Base-by-base conservation (phyloP, 2,888 invertebrate species). In the Melieria crassipennis region DNA sequence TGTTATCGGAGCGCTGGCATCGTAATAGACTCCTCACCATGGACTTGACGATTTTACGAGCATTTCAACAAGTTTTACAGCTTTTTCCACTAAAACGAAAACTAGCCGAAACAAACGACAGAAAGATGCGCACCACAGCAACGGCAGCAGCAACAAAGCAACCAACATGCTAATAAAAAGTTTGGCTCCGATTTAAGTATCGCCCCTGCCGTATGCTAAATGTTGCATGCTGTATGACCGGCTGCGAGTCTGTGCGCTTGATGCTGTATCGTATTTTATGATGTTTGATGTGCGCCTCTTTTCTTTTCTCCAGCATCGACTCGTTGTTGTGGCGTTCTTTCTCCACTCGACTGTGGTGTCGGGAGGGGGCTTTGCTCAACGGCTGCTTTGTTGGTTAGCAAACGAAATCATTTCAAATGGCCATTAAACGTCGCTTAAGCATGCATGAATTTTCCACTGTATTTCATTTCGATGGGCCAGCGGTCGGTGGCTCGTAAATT, bases 381-480 rank as follows among this genome's bases (percentile, higher is more conserved):
- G 30, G 58, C 64, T 50, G 46, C 69, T 56, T 69, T 69, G 69
- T 63, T 69, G 56, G 42, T n/a, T 42, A 56, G 69, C 63, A 77
- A 79, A 78, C 79, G 80, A 82, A 82, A 83, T 82, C 82, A 80
- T 79, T 77, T 75, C 78, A 82, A 83, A 82, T 83, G 84, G 81
- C 83, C 80, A 84, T 83, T 82, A 83, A 83, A 82, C 76, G 80
- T 76, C 79, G 71, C 73, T 79, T 80, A 82, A 83, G 80, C 79
- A 80, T 80, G 72, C 79, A 79, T 78, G 79, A 79, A 81, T 81
- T 80, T 81, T 81, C 80, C 82, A 81, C 80, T 77, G 80, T 81
- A 70, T 67, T 67, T 63, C 63, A 43, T 60, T 67, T 60, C 60
- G 61, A 67, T 61, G 52, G 58, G 67, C 60, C 30, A 30, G 30